phyloP scores from a whole-genome alignment of 2,113 vertebrate genomes.

The Tetrao urogallus region DNA sequence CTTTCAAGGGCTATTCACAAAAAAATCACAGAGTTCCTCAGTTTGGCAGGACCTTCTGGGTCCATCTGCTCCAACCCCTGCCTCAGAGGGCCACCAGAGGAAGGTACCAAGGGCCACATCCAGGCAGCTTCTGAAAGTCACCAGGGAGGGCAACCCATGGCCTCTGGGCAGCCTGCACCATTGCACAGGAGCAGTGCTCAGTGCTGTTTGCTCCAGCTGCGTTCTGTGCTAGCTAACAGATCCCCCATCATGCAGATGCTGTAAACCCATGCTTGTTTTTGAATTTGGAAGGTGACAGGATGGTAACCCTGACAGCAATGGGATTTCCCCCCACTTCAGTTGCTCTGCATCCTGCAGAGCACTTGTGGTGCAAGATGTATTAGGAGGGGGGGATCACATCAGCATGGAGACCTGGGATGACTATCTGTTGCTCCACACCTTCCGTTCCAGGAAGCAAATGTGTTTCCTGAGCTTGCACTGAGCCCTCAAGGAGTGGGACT shows the following conservation, averaged over 20 bases:
- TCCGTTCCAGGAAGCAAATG: neutral
- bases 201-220: neutral
- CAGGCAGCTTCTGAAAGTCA: neutral
- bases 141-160: neutral
- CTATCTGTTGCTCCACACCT: neutral
- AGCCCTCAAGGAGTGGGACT: neutral
- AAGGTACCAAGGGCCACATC: neutral
- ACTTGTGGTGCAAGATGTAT: neutral
- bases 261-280: neutral
- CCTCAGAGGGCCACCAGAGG: neutral
- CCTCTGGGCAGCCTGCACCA: neutral
- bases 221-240: neutral
- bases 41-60: neutral
- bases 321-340: neutral
- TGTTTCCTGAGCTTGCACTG: neutral
- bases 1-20: neutral
- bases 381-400: neutral
- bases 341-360: neutral
- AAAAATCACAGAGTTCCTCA: neutral
- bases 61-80: neutral
- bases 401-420: neutral
- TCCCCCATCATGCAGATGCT: neutral
- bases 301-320: neutral
- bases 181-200: neutral
- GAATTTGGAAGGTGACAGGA: neutral